phyloP scores from a whole-genome alignment of 2,113 vertebrate genomes.

The Carlito syrichta region DNA sequence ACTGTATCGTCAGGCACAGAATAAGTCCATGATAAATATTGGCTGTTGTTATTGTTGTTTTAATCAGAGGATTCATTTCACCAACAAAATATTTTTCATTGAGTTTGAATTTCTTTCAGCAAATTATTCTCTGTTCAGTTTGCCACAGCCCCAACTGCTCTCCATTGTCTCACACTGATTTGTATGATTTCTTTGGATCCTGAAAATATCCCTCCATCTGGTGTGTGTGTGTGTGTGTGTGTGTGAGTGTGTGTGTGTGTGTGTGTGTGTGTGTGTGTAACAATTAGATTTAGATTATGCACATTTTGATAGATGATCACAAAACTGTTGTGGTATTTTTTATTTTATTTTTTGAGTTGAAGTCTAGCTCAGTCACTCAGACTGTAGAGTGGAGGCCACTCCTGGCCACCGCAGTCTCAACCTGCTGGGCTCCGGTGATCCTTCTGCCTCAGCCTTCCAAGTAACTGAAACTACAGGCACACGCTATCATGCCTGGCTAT shows the following conservation, averaged over 20 bases:
- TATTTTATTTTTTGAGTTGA: too few species aligned
- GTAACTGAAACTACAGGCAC: too few species aligned
- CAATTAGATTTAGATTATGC: neutral
- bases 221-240: neutral
- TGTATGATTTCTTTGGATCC: neutral
- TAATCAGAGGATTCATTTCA: neutral
- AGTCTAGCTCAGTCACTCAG: too few species aligned
- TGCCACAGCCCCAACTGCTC: neutral
- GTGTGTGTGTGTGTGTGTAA: neutral
- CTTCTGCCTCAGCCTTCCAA: too few species aligned
- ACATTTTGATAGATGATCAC: neutral
- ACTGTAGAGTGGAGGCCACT: too few species aligned
- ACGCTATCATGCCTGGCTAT: too few species aligned
- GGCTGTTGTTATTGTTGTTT: neutral
- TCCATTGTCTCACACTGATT: neutral
- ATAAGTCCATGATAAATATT: neutral
- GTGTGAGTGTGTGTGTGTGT: neutral
- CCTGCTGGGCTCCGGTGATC: too few species aligned
- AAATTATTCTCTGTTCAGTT: neutral
- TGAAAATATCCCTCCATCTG: neutral
- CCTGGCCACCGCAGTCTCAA: too few species aligned
- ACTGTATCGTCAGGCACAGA: fast-evolving
- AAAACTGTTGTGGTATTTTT: neutral
- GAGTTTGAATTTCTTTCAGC: neutral
- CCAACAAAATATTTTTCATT: neutral